phyloP scores from a whole-genome alignment of 2,113 vertebrate genomes.

The Gadus macrocephalus region DNA sequence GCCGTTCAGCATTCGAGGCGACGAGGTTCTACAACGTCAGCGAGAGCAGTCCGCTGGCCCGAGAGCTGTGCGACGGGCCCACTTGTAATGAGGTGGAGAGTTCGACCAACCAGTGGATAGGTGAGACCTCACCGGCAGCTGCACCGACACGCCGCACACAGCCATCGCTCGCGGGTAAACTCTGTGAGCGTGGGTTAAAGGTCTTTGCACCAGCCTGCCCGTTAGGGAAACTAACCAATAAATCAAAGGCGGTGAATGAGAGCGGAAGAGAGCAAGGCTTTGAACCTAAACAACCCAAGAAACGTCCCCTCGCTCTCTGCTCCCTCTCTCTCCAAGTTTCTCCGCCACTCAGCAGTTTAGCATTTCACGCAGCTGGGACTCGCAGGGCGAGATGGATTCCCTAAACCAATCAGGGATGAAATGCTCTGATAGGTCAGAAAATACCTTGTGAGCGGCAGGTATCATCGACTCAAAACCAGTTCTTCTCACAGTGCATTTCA shows the following conservation, averaged over 20 bases:
- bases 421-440: no score
- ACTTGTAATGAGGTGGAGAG: conserved; percentile 92
- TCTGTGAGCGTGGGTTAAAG: not conserved
- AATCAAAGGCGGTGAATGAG: no score
- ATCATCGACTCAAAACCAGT: not conserved
- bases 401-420: not conserved
- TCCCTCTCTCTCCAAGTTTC: no score
- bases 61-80: conserved; percentile 85
- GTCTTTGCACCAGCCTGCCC: not conserved
- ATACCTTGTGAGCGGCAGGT: no score
- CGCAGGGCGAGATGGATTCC: not conserved
- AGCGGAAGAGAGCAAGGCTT: no score
- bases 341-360: not conserved
- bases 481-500: not conserved
- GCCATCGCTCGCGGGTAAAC: not conserved
- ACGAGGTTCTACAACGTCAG: conserved; percentile 92
- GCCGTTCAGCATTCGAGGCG: conserved; percentile 83
- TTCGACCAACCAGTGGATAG: conserved; percentile 80
- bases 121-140: conserved; percentile 63
- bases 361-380: no score
- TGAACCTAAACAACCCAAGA: no score
- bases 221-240: not conserved
- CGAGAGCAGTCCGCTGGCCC: conserved; percentile 82
- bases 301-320: no score
- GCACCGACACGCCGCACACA: not conserved